Conservation (phyloP, 1,140 invertebrate species). For the Polypedilum pembai region DNA sequence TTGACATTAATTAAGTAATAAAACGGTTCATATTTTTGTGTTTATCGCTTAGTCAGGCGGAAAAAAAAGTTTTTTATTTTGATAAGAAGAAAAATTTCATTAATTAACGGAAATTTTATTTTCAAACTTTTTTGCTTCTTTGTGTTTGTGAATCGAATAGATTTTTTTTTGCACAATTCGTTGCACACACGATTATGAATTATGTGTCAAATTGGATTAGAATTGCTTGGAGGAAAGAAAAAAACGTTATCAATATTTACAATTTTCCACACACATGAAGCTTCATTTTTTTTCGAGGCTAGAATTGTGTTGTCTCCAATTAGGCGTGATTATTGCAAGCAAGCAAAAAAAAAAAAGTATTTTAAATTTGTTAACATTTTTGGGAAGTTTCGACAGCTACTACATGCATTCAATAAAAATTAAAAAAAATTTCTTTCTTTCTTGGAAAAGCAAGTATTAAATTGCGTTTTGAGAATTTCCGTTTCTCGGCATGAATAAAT, state of each 20-base stretch:
- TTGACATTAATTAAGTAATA: conserved; percentile 8
- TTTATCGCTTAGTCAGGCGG: neutral
- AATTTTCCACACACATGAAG: neutral
- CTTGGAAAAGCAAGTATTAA: neutral
- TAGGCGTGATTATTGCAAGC: neutral
- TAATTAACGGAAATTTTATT: neutral
- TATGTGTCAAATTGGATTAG: conserved; percentile 18
- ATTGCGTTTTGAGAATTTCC: neutral
- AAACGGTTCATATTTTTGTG: neutral
- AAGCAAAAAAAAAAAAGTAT: neutral
- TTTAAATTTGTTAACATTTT: neutral
- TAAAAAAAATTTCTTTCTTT: neutral
- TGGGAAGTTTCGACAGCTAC: neutral
- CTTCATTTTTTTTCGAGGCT: neutral
- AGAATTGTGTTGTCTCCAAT: neutral
- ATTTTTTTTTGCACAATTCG: no score
- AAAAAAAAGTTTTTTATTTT: neutral
- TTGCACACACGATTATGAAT: no score
- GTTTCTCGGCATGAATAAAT: neutral
- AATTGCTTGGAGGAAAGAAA: neutral
- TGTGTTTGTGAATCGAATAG: no score
- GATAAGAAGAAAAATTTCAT: conserved; percentile 2
- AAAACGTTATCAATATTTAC: neutral
- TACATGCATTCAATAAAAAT: neutral
- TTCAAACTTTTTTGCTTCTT: no score